Base-by-base conservation (phyloP, 2,797 vertebrate genomes). In the Oceanodroma leucorhoa region DNA sequence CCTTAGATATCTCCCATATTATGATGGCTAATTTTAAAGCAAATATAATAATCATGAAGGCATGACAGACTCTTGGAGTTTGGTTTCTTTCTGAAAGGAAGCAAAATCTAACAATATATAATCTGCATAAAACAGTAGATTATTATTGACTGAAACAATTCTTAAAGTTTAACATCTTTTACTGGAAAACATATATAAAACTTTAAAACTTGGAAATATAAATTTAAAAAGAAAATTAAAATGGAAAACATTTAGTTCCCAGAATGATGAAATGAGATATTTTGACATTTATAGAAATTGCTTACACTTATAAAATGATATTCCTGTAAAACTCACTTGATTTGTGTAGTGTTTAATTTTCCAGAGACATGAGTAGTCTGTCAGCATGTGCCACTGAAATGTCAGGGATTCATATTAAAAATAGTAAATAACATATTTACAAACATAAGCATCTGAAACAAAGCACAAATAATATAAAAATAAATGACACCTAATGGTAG, bases 331-430 rank as follows among this genome's bases (percentile, higher is more conserved):
- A 41, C 45, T 91, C 38, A 16, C 62, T 79, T 93, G 90, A 93
- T 94, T 95, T 95, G 46, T 91, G 64, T 27, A 66, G 38, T 5
- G 1, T 83, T 78, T 94, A 77, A 82, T 80, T 94, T 95, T 90
- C 73, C 54, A 79, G 77, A 86, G 91, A 79, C 62, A 7, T 2
- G 57, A 94, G 32, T 29, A 81, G 17, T 78, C 76, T 88, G 77
- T 76, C 92, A 86, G 38, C 7, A 5, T 9, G 12, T 82, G 70
- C 36, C 22, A 67, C 32, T 36, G 32, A 89, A 95, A 93, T 87
- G 78, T 70, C 93, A 95, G 54, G n/a, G 55, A 73, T 50, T 95
- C 55, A 61, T 93, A 94, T 95, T 87, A 90, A 88, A 95, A 95
- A 64, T 21, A 86, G 45, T 90, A 95, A 94, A 94, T 87, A 91